Evolutionary conservation across 2,888 invertebrate species (phyloP), one percentile per base, ranked within the genome.

Genomic region (Cephus spinipes): DNA sequence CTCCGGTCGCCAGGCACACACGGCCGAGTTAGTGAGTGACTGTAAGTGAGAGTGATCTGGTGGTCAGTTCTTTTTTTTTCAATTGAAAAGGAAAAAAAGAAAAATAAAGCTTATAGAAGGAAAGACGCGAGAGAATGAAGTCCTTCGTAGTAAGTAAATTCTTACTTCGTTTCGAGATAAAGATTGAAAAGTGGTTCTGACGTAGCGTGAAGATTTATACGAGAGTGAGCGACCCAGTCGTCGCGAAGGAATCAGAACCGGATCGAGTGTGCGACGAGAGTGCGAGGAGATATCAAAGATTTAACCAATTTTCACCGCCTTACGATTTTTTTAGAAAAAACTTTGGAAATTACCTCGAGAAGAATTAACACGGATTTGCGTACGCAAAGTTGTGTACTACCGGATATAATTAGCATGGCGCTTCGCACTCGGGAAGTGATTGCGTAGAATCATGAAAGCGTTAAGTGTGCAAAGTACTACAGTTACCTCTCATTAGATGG

Each of bases 341-440:
- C 6, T 55, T 55, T 2, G 6, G 1, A 23, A 55, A 23, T 23
- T 23, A 55, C 6, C 23, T 55, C 23, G 9, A 9, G 2, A 9
- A 55, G 23, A 23, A 55, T 23, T 23, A 2, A 23, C 2, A 23
- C 9, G 55, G 2, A 55, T 9, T 55, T 3, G 23, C 23, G 23
- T 23, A 23, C 9, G 55, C 55, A 55, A 9, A 74, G 74, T 33
- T 34, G 12, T 83, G 84, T 83, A 83, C 83, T 83, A 83, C 84
- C 84, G 85, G 85, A 86, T 84, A 82, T 83, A 85, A 86, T 86
- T 86, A 86, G 82, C 81, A 80, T 76, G 77, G 69, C 76, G 75
- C 78, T 55, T 81, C 79, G 78, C 68, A 68, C 76, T 73, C 33
- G 35, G 34, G 33, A 68, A 40, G 68, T 40, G 32, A 33, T 36